Conservation (phyloP, 1,140 invertebrate genomes). For the Solenopsis invicta region DNA sequence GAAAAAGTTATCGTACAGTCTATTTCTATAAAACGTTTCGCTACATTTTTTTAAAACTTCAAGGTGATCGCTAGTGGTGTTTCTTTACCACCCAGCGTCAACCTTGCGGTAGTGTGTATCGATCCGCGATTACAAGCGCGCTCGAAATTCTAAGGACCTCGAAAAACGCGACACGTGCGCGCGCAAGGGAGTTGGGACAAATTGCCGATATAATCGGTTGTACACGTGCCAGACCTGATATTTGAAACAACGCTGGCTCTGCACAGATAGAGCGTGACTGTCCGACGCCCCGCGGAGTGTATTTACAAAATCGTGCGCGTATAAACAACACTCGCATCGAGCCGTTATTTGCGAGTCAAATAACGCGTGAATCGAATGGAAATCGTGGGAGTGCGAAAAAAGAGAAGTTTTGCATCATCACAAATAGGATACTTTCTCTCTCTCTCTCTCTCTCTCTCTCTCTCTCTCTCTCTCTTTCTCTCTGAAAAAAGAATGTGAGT, state of each 20-base stretch:
- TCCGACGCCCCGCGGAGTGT: background rate
- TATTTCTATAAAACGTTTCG: background rate
- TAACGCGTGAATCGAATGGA: background rate
- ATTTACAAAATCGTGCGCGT: background rate
- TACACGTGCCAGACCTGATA: constrained; percentile 33
- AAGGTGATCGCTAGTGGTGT: background rate
- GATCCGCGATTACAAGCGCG: constrained; percentile 28
- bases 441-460: background rate
- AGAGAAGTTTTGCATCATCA: background rate
- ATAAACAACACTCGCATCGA: background rate
- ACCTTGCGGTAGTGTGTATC: background rate
- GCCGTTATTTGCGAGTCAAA: background rate
- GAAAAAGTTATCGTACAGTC: background rate
- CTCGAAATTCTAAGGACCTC: constrained; percentile 35
- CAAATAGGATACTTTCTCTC: background rate
- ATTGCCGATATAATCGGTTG: constrained; percentile 39
- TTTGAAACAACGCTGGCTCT: constrained; percentile 4
- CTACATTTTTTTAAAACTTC: background rate
- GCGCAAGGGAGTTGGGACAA: background rate
- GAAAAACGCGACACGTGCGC: constrained; percentile 6
- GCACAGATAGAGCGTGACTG: background rate
- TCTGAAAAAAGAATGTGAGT: background rate
- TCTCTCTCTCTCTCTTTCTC: background rate
- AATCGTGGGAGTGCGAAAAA: background rate
- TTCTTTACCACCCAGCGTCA: background rate